Conservation (phyloP, 2,113 vertebrate species). For the Machaerirhynchus nigripectus region DNA sequence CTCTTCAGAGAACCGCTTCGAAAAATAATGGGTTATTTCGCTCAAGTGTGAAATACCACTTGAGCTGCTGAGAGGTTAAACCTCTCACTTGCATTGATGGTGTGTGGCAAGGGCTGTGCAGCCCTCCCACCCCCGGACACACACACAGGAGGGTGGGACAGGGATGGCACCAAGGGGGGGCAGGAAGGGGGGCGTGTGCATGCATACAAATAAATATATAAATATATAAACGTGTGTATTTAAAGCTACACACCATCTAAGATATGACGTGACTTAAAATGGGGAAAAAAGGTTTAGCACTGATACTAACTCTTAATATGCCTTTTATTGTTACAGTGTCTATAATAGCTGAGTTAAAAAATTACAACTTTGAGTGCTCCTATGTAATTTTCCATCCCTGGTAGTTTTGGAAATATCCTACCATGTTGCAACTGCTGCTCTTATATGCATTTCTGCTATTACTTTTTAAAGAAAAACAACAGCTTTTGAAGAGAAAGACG, state of each 20-base stretch:
- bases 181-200: rapidly evolving
- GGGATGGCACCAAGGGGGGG: too few species aligned
- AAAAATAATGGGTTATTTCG: background rate
- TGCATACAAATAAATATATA: background rate
- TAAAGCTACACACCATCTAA: background rate
- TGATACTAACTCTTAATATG: background rate
- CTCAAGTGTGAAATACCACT: background rate
- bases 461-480: background rate
- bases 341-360: background rate
- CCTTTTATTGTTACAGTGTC: background rate
- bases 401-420: background rate
- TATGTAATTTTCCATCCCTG: background rate
- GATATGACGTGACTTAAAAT: background rate
- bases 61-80: background rate
- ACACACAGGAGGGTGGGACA: background rate
- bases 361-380: background rate
- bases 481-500: background rate
- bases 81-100: background rate
- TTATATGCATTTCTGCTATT: background rate
- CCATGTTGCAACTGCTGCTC: background rate
- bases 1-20: background rate
- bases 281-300: background rate
- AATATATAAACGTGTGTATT: background rate
- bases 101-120: background rate
- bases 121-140: too few species aligned